phyloP scores from a whole-genome alignment of 2,888 invertebrate genomes.

The Leptothorax acervorum region DNA sequence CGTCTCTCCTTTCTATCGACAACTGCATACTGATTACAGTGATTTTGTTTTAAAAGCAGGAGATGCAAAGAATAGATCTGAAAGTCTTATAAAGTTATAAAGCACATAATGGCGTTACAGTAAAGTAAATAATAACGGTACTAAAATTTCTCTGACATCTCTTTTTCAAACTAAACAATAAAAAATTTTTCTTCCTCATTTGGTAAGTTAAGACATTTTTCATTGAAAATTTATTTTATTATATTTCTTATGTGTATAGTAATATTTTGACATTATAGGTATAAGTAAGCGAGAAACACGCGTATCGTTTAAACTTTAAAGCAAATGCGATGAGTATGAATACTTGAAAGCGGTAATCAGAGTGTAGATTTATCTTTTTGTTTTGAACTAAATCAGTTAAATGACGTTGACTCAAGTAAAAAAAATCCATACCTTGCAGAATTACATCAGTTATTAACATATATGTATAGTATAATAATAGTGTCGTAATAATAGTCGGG shows the following conservation, averaged over 20 bases:
- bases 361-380: slow-evolving; percentile 1
- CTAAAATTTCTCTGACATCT: background rate
- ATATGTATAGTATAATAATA: background rate
- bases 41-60: background rate
- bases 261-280: too few species aligned
- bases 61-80: background rate
- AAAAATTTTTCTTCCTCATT: background rate
- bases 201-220: background rate
- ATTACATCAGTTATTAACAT: slow-evolving; percentile 36
- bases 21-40: background rate
- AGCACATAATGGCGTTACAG: background rate
- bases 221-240: too few species aligned
- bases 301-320: too few species aligned
- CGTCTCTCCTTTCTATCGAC: background rate
- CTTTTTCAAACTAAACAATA: background rate
- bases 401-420: slow-evolving; percentile 40
- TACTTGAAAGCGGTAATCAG: background rate
- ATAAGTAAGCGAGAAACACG: too few species aligned
- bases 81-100: background rate
- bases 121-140: background rate
- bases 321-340: background rate
- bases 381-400: slow-evolving; percentile 37
- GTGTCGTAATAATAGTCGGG: background rate
- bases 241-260: too few species aligned
- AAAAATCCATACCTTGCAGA: slow-evolving; percentile 29